Conservation (phyloP, 2,888 invertebrate species). For the Andrena hattorfiana region DNA sequence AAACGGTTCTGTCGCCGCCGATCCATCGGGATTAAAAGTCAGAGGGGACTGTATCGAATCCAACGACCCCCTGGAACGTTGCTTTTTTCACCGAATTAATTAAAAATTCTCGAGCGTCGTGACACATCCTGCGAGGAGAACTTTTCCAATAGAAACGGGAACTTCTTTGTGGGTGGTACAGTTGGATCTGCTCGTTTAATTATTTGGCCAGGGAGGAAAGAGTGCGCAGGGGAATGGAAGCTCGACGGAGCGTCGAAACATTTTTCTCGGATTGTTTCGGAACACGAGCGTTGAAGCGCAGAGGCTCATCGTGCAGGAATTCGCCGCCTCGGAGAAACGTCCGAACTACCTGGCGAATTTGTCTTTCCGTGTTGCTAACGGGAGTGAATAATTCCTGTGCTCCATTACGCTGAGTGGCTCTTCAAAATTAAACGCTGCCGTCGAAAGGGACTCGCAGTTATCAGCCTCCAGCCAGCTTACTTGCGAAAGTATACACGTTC, state of each 20-base stretch:
- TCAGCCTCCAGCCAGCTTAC: conserved; percentile 1
- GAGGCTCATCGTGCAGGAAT: conserved; percentile 12
- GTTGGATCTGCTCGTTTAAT: conserved; percentile 9
- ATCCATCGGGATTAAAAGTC: conserved; percentile 43
- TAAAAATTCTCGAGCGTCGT: not conserved
- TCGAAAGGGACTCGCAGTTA: not conserved
- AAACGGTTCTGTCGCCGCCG: conserved; percentile 15
- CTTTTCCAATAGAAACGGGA: conserved; percentile 5
- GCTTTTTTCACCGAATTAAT: conserved; percentile 19
- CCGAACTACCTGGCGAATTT: conserved; percentile 7
- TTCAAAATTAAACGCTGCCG: conserved; percentile 30
- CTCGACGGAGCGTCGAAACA: no score
- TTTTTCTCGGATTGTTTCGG: no score
- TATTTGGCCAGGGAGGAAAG: not conserved
- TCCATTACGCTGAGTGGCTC: conserved; percentile 30
- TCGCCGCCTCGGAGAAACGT: not conserved
- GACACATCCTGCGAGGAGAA: not conserved
- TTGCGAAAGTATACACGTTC: not conserved
- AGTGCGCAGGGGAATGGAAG: not conserved
- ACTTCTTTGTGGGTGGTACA: conserved; percentile 3
- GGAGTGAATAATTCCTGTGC: conserved; percentile 29
- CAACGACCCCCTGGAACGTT: not conserved
- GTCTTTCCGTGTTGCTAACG: not conserved
- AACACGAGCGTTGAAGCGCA: not conserved
- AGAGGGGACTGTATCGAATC: not conserved